A percentile compares a stretch with the other conserved stretches of the same genome.
These are phyloP conservation scores for Mesitornis unicolor DNA, from an alignment of 2,113 vertebrate species.

Conservation along the genomic window DNA sequence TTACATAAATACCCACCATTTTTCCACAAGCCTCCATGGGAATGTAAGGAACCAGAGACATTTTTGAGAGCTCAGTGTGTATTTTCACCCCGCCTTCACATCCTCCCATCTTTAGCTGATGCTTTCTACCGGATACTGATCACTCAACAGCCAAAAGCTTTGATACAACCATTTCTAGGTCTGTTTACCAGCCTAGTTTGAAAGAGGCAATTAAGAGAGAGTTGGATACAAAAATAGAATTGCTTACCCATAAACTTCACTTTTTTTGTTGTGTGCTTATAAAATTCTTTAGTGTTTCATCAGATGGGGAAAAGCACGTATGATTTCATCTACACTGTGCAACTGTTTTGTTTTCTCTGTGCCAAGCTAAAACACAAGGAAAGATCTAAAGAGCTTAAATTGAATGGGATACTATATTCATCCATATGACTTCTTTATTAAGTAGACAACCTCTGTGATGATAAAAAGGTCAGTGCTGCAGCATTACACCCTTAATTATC, in stretches of 20 bases:
- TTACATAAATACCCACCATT: neutral
- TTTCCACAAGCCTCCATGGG: neutral
- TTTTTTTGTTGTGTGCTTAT: neutral
- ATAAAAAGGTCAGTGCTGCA: neutral
- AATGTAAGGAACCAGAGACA: neutral
- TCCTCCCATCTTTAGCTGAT: neutral
- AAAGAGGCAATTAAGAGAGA: neutral
- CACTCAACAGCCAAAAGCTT: neutral
- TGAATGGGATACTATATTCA: neutral
- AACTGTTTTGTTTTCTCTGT: neutral
- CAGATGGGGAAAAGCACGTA: neutral
- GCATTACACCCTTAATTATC: neutral
- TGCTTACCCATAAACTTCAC: neutral
- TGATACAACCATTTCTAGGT: neutral
- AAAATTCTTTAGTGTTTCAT: neutral
- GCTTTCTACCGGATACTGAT: neutral
- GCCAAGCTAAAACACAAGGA: neutral
- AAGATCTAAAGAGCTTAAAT: constrained; percentile 8
- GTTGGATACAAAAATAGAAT: neutral
- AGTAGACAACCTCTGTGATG: neutral
- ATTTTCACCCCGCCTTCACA: neutral
- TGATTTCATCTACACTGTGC: neutral
- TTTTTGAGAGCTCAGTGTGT: neutral
- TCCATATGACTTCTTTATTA: neutral
- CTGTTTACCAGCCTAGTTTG: neutral